A percentile compares a stretch with the other conserved stretches of the same genome.
Conservation (phyloP, 2,888 invertebrate species). For the Bedellia somnulentella region DNA sequence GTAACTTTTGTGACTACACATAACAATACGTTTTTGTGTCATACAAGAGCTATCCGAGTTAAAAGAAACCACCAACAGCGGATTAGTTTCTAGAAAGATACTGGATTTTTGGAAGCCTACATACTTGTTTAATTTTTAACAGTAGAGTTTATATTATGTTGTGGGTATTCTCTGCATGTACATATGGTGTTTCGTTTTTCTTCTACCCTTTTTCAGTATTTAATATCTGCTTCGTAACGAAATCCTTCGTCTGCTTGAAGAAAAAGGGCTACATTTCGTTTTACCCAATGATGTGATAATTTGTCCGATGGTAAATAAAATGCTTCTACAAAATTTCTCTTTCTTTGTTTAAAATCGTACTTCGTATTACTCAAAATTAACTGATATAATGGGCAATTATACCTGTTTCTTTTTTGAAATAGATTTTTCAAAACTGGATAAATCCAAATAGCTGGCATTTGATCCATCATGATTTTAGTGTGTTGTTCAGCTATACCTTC, state of each 20-base stretch:
- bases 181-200: too few species aligned
- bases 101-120: too few species aligned
- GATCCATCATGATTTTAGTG: conserved; percentile 79
- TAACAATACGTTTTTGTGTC: too few species aligned
- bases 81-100: too few species aligned
- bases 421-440: conserved; percentile 61
- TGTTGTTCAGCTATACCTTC: conserved; percentile 71
- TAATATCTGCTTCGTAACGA: too few species aligned
- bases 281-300: conserved; percentile 76
- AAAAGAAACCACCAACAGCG: too few species aligned
- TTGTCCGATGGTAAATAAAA: conserved; percentile 70
- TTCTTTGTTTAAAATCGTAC: conserved; percentile 82
- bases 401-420: conserved; percentile 58
- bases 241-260: conserved; percentile 68
- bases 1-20: too few species aligned
- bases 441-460: conserved; percentile 78
- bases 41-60: too few species aligned
- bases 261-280: conserved; percentile 76
- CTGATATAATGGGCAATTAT: conserved; percentile 78
- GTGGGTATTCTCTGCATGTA: too few species aligned
- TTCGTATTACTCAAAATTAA: conserved; percentile 78
- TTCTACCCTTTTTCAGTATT: too few species aligned
- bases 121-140: too few species aligned
- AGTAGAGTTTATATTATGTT: too few species aligned
- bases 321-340: conserved; percentile 81